These are phyloP conservation scores for Drosophila lacertosa DNA, from an alignment of 1,140 invertebrate genomes.

Conservation along the genomic window DNA sequence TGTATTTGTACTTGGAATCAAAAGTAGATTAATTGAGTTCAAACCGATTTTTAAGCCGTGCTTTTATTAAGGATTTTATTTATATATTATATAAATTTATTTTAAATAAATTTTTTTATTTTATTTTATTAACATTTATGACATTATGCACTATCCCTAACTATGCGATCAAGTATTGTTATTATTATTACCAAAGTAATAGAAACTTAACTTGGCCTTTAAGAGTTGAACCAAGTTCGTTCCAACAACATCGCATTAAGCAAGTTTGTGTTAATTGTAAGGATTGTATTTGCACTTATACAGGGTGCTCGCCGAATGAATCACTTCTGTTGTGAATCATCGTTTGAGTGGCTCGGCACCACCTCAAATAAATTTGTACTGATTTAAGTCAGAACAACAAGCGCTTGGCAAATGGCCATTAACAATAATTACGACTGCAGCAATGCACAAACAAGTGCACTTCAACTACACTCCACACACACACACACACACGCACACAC, in stretches of 20 bases:
- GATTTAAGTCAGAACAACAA: constrained; percentile 39
- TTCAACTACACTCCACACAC: constrained; percentile 41
- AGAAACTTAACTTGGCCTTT: background rate
- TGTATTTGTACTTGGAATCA: too few relatives aligned
- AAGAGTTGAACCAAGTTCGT: background rate
- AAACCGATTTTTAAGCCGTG: too few relatives aligned
- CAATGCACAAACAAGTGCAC: constrained; percentile 74
- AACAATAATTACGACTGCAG: constrained; percentile 79
- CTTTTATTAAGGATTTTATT: too few relatives aligned
- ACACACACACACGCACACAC: constrained; percentile 2
- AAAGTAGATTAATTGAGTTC: too few relatives aligned
- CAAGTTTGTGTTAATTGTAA: constrained; percentile 8
- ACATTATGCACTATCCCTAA: too few relatives aligned
- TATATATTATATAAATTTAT: too few relatives aligned
- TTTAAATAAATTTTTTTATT: too few relatives aligned
- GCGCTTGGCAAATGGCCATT: constrained; percentile 66
- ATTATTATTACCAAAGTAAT: too few relatives aligned
- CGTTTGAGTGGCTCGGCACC: constrained; percentile 14
- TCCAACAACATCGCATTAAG: background rate
- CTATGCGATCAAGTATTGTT: too few relatives aligned
- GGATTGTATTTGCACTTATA: background rate
- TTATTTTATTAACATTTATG: too few relatives aligned
- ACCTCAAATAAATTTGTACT: constrained; percentile 35
- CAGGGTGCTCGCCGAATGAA: background rate
- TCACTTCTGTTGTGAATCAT: constrained; percentile 32